Base-by-base conservation (phyloP, 1,140 invertebrate species). In the Pseudomyrmex concolor region DNA sequence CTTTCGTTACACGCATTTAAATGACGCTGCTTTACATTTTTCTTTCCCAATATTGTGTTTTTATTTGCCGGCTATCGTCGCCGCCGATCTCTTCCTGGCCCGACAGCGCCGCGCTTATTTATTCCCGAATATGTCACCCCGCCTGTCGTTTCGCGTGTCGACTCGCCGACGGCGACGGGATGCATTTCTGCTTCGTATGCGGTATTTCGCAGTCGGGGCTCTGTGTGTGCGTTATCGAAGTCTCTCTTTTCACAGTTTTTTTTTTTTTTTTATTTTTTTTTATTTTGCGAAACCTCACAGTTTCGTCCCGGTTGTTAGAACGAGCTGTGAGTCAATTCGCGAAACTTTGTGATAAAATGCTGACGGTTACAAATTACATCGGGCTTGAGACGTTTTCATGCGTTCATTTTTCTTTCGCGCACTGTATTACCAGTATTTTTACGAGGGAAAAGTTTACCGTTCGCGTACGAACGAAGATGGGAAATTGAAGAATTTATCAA, bases 11-110 rank as follows among this genome's bases (percentile, higher is more conserved):
- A 60, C 71, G 84, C 84, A 83, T 88, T 76, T 83, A 84, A 73
- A 83, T 82, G 74, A 43, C 82, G 59, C 77, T 82, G 72, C 66
- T 90, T 84, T 89, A 71, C 87, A 85, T 88, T 86, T 83, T 87
- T 54, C 83, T 88, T 87, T 86, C 83, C 84, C 72, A 90, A 90
- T 90, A 90, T 90, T 87, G 87, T 72, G 84, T 88, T 89, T 89
- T 89, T 86, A 77, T 85, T 89, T 77, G 71, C 59, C 13, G 48
- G 68, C 8, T 87, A 89, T 88, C 87, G 59, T n/a, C 68, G 48
- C 25, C 19, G 78, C 73, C 78, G 84, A 89, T 89, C 86, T 87
- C 59, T 78, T 88, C 84, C 86, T 80, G 84, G 68, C 51, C 50
- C 81, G 45, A 48, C 55, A 67, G 74, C 81, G 19, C 85, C 63